Evolutionary conservation across 2,113 vertebrate species (phyloP).

Genomic region (Arothron firmamentum): DNA sequence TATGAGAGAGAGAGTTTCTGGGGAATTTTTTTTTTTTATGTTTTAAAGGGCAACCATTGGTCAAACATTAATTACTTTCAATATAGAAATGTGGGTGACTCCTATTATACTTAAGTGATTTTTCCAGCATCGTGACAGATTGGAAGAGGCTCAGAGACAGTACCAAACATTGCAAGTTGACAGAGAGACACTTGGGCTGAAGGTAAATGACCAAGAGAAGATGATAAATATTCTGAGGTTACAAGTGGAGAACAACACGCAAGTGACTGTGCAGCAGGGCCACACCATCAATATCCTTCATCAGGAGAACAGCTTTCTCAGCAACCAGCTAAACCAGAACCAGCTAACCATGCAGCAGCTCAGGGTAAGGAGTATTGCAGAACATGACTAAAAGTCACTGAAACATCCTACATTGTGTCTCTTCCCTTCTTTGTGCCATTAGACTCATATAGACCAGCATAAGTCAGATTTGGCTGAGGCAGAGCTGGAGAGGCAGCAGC

Average conservation of each 20-base stretch:
- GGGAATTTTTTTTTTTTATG: too few species aligned
- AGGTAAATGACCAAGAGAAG: conserved; percentile 70
- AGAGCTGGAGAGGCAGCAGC: conserved; percentile 70
- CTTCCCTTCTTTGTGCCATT: not conserved
- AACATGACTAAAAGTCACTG: not conserved
- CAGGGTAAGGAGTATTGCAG: conserved; percentile 64
- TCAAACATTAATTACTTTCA: too few species aligned
- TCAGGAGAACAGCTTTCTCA: conserved; percentile 74
- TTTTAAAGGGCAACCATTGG: too few species aligned
- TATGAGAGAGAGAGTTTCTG: too few species aligned
- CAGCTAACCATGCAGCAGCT: conserved; percentile 75
- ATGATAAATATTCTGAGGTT: conserved; percentile 61
- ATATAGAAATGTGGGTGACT: not conserved
- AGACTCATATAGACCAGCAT: conserved; percentile 70
- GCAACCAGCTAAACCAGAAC: conserved; percentile 68
- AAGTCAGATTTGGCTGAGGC: conserved; percentile 67
- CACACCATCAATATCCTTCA: conserved; percentile 65
- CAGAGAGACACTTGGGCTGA: conserved; percentile 62
- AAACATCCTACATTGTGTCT: not conserved
- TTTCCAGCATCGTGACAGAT: conserved; percentile 21
- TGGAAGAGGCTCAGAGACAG: conserved; percentile 43
- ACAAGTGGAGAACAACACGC: conserved; percentile 69
- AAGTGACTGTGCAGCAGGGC: conserved; percentile 63
- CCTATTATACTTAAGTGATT: not conserved
- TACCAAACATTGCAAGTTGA: conserved; percentile 46